A percentile compares a stretch with the other conserved stretches of the same genome.
Conservation (phyloP, 2,888 invertebrate genomes). For the Cephus pygmeus region DNA sequence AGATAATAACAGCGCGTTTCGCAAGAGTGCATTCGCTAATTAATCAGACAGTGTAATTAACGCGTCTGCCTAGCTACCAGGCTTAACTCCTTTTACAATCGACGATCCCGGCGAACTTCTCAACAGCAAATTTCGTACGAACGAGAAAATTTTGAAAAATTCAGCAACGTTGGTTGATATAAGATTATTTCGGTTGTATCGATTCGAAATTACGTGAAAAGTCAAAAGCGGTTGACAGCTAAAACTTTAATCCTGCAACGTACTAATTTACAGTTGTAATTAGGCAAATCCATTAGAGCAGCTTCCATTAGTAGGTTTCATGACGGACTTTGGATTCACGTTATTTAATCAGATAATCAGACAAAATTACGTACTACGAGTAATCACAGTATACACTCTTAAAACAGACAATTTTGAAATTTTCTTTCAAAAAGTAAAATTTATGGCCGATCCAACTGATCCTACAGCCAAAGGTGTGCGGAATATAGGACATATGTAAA, state of each 20-base stretch:
- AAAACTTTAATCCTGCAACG: neutral
- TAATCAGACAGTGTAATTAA: neutral
- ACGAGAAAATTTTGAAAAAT: neutral
- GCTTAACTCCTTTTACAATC: neutral
- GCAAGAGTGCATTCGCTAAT: neutral
- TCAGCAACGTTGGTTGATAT: neutral
- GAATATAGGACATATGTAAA: neutral
- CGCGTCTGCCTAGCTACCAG: neutral
- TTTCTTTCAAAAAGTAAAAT: neutral
- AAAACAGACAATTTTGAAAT: too few relatives aligned
- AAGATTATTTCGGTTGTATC: neutral
- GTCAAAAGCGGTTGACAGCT: too few relatives aligned
- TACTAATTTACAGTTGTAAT: slow-evolving; percentile 7
- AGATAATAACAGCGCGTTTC: neutral
- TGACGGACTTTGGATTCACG: neutral
- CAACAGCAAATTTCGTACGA: neutral
- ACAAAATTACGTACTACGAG: neutral
- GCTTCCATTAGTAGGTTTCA: neutral
- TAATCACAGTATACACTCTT: neutral
- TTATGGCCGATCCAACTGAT: neutral
- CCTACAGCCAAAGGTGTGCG: neutral
- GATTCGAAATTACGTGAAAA: neutral
- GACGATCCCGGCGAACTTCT: neutral
- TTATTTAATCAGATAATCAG: neutral
- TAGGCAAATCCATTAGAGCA: slow-evolving; percentile 2